A percentile compares a stretch with the other conserved stretches of the same genome.
Evolutionary conservation across 2,888 invertebrate species (phyloP).

Genomic region (Cheilosia pagana): DNA sequence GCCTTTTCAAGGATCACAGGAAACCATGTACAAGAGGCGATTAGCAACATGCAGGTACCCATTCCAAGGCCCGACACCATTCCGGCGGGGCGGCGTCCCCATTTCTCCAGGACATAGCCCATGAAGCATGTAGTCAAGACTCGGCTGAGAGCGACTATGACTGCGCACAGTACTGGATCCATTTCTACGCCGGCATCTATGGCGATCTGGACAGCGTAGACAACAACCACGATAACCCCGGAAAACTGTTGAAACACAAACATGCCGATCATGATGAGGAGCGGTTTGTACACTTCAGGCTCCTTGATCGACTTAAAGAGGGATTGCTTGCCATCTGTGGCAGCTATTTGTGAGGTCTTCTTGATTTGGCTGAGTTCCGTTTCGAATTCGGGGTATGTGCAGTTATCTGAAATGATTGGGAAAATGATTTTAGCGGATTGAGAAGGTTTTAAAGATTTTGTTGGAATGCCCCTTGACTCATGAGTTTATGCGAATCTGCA

Average conservation of each 20-base stretch:
- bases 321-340: conserved; percentile 77
- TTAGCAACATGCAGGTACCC: conserved; percentile 85
- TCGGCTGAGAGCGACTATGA: conserved; percentile 87
- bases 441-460: neutral
- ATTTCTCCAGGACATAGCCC: conserved; percentile 86
- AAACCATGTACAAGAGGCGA: conserved; percentile 85
- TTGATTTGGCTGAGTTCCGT: conserved; percentile 80
- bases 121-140: conserved; percentile 87
- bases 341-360: conserved; percentile 79
- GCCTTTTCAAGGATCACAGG: conserved; percentile 77
- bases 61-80: conserved; percentile 88
- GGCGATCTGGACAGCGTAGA: conserved; percentile 89
- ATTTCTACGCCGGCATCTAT: conserved; percentile 86
- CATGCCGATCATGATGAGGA: conserved; percentile 85
- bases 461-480: no score
- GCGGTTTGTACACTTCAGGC: conserved; percentile 83
- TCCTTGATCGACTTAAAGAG: conserved; percentile 78
- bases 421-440: neutral
- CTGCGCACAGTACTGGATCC: conserved; percentile 87
- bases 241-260: conserved; percentile 88
- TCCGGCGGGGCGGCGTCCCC: conserved; percentile 87
- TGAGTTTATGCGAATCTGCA: no score
- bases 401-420: conserved; percentile 75
- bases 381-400: conserved; percentile 80
- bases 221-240: conserved; percentile 89